Base-by-base conservation (phyloP, 2,888 invertebrate genomes). In the Pecten maximus region DNA sequence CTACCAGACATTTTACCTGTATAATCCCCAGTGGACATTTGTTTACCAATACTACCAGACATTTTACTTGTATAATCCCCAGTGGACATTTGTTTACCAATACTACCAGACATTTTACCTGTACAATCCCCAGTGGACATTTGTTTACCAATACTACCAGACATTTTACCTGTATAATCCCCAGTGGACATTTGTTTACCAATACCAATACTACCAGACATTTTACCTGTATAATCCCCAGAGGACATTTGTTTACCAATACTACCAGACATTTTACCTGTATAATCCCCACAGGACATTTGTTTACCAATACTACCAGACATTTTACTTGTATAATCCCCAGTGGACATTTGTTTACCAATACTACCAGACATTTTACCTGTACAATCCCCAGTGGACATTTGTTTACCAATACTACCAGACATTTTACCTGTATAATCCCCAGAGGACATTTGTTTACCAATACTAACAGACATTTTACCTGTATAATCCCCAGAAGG, bases 221-320 rank as follows among this genome's bases (percentile, higher is more conserved):
- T n/a, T 40, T 50, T 94, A 97, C 97, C 97, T 97, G 97, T 99
- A 99, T 88, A 99, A 97, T 0, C 99, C 99, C 98, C 99, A 99
- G 0, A 99, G 98, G 4, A 99, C 97, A 95, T 98, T 99, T 96
- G n/a, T n/a, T n/a, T n/a, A n/a, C n/a, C n/a, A n/a, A n/a, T n/a
- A n/a, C n/a, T n/a, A n/a, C n/a, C n/a, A n/a, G n/a, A n/a, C n/a
- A n/a, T n/a, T 40, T 50, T 94, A 97, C 97, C 97, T 97, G 97
- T 99, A 99, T 88, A 99, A 97, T 0, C 99, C 99, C 98, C 99
- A 99, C 0, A 99, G 98, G 4, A 99, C 97, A 95, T 98, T 99
- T 96, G n/a, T n/a, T n/a, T n/a, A n/a, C n/a, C n/a, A n/a, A n/a
- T n/a, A n/a, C n/a, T n/a, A n/a, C n/a, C n/a, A n/a, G n/a, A n/a